Base-by-base conservation (phyloP, 2,113 vertebrate species). In the Varanus salvator region DNA sequence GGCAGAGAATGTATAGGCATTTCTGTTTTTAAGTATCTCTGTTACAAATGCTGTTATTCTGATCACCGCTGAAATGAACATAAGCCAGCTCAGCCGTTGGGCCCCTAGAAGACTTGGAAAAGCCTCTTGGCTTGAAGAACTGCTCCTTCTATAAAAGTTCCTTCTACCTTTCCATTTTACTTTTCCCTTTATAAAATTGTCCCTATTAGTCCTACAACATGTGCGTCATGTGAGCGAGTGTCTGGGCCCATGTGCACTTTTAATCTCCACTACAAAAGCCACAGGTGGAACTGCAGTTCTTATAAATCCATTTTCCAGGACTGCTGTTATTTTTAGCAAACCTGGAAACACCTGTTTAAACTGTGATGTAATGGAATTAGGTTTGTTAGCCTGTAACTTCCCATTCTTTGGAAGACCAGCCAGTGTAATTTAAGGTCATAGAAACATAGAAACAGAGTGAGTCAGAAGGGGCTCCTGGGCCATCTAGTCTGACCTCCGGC, bases 281-380 rank as follows among this genome's bases (percentile, higher is more conserved):
- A 89, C 94, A 93, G 89, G 29, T 89, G 86, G 78, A 85, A 87
- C 82, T 93, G 92, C 68, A 1, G 54, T 92, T 88, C 85, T 3
- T 48, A 77, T 66, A 91, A 92, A 92, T 88, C 91, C 88, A 52
- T 93, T 86, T 85, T 90, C 86, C 82, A 90, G 72, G 87, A 94
- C 89, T 95, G 85, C 88, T 95, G 66, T 89, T 95, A 44, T 44
- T 90, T 95, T 92, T 21, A 71, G 84, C 66, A 90, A 94, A 94
- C 92, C 93, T 94, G 68, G 95, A 96, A 96, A 94, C 97, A 96
- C 97, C 97, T 97, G 97, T 96, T 96, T 96, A 96, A 97, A 97
- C 96, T 97, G 85, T 97, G 96, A 97, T 94, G 86, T 97, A 96
- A 96, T 95, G 94, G 91, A 96, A 93, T 93, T 89, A 90, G 93